A percentile compares a stretch with the other conserved stretches of the same genome.
Evolutionary conservation across 2,888 invertebrate species (phyloP).

Genomic region (Pinctada fucata): DNA sequence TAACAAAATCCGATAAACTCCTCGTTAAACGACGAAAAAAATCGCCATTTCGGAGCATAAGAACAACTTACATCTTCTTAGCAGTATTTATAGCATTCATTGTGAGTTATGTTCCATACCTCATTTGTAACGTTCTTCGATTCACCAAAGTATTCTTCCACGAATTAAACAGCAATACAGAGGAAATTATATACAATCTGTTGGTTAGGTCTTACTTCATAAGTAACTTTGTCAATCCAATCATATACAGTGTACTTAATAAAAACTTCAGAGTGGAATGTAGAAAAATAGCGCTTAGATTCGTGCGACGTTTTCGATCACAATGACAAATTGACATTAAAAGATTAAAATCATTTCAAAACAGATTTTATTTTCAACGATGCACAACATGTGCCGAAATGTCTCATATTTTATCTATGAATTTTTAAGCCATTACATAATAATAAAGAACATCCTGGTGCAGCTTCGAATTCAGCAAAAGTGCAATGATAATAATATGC

Average conservation of each 20-base stretch:
- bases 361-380: too few species aligned
- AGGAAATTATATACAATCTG: slow-evolving; percentile 61
- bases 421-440: too few species aligned
- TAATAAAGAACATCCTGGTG: too few species aligned
- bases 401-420: too few species aligned
- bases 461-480: too few species aligned
- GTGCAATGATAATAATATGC: too few species aligned
- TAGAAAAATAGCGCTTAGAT: slow-evolving; percentile 42
- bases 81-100: slow-evolving; percentile 62
- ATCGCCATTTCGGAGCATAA: slow-evolving; percentile 47
- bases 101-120: slow-evolving; percentile 60
- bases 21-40: slow-evolving; percentile 34
- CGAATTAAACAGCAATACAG: slow-evolving; percentile 43
- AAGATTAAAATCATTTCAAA: too few species aligned
- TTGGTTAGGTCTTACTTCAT: slow-evolving; percentile 65
- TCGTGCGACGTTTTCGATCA: neutral
- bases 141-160: slow-evolving; percentile 57
- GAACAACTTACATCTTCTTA: slow-evolving; percentile 64
- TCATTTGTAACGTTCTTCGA: slow-evolving; percentile 59
- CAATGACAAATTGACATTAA: neutral
- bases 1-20: slow-evolving; percentile 2
- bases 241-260: slow-evolving; percentile 64
- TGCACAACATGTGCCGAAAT: too few species aligned
- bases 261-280: slow-evolving; percentile 53
- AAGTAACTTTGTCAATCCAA: slow-evolving; percentile 63